Base-by-base conservation (phyloP, 1,140 invertebrate species). In the Oncopodura yosiiana region DNA sequence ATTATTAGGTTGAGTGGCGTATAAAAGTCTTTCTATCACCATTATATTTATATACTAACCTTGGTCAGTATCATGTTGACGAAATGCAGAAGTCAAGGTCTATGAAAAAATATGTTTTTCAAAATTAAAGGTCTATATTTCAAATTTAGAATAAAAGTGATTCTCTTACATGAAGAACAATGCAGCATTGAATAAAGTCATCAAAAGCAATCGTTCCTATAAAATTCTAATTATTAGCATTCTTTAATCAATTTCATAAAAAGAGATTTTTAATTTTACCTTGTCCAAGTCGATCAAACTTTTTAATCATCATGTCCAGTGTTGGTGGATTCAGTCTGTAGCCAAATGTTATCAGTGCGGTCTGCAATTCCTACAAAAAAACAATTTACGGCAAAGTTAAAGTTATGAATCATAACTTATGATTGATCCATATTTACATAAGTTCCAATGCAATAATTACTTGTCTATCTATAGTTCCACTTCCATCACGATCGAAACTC, bases 101-200 rank as follows among this genome's bases (percentile, higher is more conserved):
- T 95, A 74, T 66, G 84, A 81, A 65, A 68, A 58, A 66, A 66
- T 30, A 26, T 9, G 23, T 44, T 3, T 24, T 14, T 46, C 21
- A 29, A 46, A 44, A 19, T 26, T n/a, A n/a, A n/a, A n/a, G n/a
- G n/a, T n/a, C n/a, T n/a, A n/a, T n/a, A n/a, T 24, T 29, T 27
- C 9, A 26, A 37, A 49, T 8, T 4, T 4, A 27, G 18, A 49
- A 36, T n/a, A 32, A 38, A 36, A 50, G 14, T 34, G 14, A 36
- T 30, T 34, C 4, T 34, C 56, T 56, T 50, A 63, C 61, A 77
- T 94, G 86, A 61, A 97, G 73, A 11, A 90, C 82, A 55, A 96
- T 80, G 69, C 90, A 94, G 66, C 88, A 93, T 70, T 98, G 94
- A 65, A 99, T 97, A 67, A 98, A 99, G 73, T 98, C 94, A 77